A percentile compares a stretch with the other conserved stretches of the same genome.
Conservation (phyloP, 2,797 vertebrate species). For the Neosilurus mollespiculum region DNA sequence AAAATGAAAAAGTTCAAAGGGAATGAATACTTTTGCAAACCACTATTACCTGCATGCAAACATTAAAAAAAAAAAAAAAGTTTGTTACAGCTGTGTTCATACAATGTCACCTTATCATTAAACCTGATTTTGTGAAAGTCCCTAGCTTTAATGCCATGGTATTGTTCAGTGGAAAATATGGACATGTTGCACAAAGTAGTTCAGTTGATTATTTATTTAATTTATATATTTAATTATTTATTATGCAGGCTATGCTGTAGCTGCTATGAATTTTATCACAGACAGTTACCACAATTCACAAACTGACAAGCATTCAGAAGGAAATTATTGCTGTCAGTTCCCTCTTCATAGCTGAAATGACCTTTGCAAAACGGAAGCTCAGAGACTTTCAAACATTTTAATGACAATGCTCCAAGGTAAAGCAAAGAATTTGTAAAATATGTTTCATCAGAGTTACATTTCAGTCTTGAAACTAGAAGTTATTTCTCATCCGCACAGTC, state of each 20-base stretch:
- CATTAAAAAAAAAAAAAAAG: too few species aligned
- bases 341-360: neutral
- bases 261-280: conserved; percentile 18
- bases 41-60: too few species aligned
- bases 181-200: neutral
- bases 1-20: too few species aligned
- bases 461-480: conserved; percentile 7
- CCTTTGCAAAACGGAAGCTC: conserved; percentile 3
- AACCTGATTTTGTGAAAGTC: neutral
- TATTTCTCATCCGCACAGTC: too few species aligned
- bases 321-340: conserved; percentile 26
- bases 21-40: too few species aligned
- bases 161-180: conserved; percentile 1
- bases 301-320: neutral
- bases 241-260: conserved; percentile 11
- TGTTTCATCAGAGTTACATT: conserved; percentile 2
- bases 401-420: neutral
- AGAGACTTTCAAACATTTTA: neutral
- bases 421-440: conserved; percentile 1
- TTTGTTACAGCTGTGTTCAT: too few species aligned
- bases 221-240: conserved; percentile 1
- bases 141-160: neutral
- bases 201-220: conserved; percentile 14
- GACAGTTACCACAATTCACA: conserved; percentile 16
- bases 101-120: too few species aligned